These are phyloP conservation scores for Drosophila carrolli DNA, from an alignment of 1,140 invertebrate species.

Conservation along the genomic window DNA sequence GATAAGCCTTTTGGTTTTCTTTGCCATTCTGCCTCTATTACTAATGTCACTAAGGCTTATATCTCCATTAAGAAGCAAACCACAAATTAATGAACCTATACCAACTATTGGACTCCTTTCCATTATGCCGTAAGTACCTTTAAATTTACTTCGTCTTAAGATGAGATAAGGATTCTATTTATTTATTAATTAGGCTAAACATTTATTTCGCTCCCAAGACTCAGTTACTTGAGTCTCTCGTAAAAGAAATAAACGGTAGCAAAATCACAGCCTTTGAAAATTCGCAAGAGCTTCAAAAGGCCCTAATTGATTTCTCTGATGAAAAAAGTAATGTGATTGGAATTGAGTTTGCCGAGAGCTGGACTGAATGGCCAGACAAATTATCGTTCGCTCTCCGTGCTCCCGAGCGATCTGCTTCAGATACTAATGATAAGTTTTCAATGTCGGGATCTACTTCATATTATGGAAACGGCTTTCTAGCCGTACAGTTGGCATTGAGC, in stretches of 20 bases:
- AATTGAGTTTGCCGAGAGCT: constrained; percentile 12
- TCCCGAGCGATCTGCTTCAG: neutral
- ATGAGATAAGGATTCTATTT: neutral
- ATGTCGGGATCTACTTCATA: neutral
- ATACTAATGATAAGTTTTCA: neutral
- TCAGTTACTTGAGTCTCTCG: neutral
- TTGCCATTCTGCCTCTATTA: neutral
- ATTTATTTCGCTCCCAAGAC: neutral
- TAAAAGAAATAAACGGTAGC: neutral
- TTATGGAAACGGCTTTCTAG: neutral
- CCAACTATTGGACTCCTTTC: neutral
- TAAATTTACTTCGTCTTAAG: no score
- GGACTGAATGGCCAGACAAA: constrained; percentile 3
- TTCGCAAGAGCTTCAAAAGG: neutral
- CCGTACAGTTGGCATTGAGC: constrained; percentile 2
- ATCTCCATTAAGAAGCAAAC: rapidly evolving
- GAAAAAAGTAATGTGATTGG: neutral
- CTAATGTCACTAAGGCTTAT: neutral
- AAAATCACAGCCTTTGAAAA: neutral
- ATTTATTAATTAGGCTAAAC: neutral
- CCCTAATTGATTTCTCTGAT: neutral
- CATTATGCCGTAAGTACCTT: neutral
- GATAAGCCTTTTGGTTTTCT: neutral
- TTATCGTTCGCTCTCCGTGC: neutral
- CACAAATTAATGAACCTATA: neutral